Evolutionary conservation across 2,888 invertebrate genomes (phyloP).

Genomic region (Leuctra nigra): DNA sequence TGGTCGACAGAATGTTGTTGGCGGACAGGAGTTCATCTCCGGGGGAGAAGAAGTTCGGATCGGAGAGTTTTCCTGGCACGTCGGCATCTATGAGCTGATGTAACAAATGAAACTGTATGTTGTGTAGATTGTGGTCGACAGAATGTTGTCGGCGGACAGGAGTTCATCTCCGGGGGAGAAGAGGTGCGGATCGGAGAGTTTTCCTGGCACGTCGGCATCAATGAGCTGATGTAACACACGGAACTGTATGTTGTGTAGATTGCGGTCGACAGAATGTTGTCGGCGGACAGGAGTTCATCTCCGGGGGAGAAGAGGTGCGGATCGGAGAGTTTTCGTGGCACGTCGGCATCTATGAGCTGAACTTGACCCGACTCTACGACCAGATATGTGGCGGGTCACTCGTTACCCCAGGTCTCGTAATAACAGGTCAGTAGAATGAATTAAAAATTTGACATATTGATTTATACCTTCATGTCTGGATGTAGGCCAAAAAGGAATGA

Average conservation of each 20-base stretch:
- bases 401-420: not conserved
- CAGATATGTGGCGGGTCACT: not conserved
- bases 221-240: no score
- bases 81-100: no score
- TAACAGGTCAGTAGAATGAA: no score
- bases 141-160: not conserved
- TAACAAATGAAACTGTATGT: no score
- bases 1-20: not conserved
- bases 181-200: not conserved
- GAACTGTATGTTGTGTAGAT: no score
- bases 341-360: not conserved
- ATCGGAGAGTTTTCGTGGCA: constrained; percentile 6
- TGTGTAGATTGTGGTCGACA: not conserved
- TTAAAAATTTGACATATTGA: no score
- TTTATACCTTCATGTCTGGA: constrained; percentile 2
- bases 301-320: not conserved
- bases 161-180: not conserved
- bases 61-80: constrained; percentile 2
- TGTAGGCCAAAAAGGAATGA: not conserved
- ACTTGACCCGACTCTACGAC: not conserved
- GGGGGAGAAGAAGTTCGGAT: not conserved
- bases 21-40: not conserved
- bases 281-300: not conserved
- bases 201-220: not conserved
- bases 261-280: not conserved